Evolutionary conservation across 2,888 invertebrate genomes (phyloP), one percentile per base, ranked within the genome.

Genomic region (Xylophagus ater): DNA sequence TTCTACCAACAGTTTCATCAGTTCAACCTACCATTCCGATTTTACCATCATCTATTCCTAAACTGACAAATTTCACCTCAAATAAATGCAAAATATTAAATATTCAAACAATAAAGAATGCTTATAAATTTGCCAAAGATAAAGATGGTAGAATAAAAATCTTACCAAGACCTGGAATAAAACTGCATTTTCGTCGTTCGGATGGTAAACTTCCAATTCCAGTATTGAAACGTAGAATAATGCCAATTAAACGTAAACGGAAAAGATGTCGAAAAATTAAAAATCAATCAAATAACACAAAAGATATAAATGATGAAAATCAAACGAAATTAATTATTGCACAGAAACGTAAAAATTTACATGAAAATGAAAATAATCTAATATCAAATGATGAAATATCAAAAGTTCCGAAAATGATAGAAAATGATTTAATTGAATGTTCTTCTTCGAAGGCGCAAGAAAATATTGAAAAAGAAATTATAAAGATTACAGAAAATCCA

Each of bases 171-270:
- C 46, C 43, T 19, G 28, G 26, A 25, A 8, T 46, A n/a, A 46
- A 44, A 26, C 5, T 46, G 9, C 37, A 43, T 26, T 41, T 40
- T 33, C 40, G 35, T 5, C 34, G 43, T n/a, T 12, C 32, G 12
- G 41, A 42, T 40, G 42, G 42, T 18, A 47, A 47, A 43, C 34
- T 47, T 18, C 42, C 44, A 12, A 47, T 47, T 18, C 42, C 46
- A n/a, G 34, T 35, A 14, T 19, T 47, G 12, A 44, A 40, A 19
- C 37, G 39, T 4, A 29, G 37, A 4, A 25, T 28, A 4, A 35
- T 34, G 14, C 17, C 38, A 13, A 24, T 21, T 5, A 42, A 40
- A 24, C 39, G 24, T 13, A 42, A 33, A 28, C 31, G 19, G 5
- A 14, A 30, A 34, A 23, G 42, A 20, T 32, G 19, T 14, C 17